Evolutionary conservation across 2,888 invertebrate genomes (phyloP), one percentile per base, ranked within the genome.

Genomic region (Terebella lapidaria): DNA sequence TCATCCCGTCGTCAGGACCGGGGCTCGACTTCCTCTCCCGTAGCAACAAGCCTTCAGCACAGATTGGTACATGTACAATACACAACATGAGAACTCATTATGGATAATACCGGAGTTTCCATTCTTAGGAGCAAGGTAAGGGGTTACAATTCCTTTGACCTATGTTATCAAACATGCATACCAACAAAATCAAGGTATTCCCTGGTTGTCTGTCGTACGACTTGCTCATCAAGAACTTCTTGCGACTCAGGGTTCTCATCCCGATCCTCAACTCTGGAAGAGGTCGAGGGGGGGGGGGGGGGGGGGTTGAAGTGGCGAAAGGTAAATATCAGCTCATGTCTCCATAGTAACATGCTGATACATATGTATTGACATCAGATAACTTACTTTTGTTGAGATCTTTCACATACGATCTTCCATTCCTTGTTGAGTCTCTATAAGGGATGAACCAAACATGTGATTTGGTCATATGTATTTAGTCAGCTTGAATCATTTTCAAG

Each of bases 161-260:
- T n/a, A n/a, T n/a, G n/a, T n/a, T n/a, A n/a, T n/a, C 28, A 28
- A 18, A 57, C 27, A 28, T 22, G 59, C 56, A 28, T 27, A 67
- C 67, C 60, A 3, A 94, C 79, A 1, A 94, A 86, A 70, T 93
- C 93, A 27, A 94, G 81, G 75, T 94, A 91, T 78, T 94, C 94
- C 62, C 92, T 85, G 0, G 93, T 92, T 58, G 94, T 81, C 60
- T 90, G 89, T 60, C 93, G 84, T 63, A 92, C 90, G 54, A 94
- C 83, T 59, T 78, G 76, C 58, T 79, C 79, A 51, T 79, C 78
- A 35, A 79, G 56, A 2, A 79, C 71, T 67, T 80, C 79, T 61
- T 78, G 74, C 15, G 71, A 69, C 61, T 77, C 79, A 5, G 68
- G 64, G 26, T 74, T 69, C 22, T 76, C 74, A 3, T 75, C 69